Conservation (phyloP, 2,888 invertebrate genomes). For the Drosophila maculinotata region DNA sequence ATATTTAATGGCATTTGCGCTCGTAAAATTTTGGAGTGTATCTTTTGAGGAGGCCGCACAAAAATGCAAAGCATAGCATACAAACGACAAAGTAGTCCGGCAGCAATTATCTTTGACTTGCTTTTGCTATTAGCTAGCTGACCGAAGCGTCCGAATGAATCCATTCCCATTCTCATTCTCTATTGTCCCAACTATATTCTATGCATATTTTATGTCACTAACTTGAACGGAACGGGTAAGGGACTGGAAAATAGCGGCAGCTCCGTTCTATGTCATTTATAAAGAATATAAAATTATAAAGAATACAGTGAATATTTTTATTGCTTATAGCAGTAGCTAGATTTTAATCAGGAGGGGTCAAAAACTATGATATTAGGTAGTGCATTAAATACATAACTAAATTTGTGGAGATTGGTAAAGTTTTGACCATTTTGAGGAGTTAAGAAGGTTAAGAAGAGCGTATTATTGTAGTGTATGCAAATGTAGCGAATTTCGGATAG, state of each 20-base stretch:
- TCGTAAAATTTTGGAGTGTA: slow-evolving; percentile 75
- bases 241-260: slow-evolving; percentile 21
- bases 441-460: too few relatives aligned
- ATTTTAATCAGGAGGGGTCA: too few relatives aligned
- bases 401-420: too few relatives aligned
- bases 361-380: too few relatives aligned
- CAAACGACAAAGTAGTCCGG: slow-evolving; percentile 57
- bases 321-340: too few relatives aligned
- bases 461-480: too few relatives aligned
- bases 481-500: too few relatives aligned
- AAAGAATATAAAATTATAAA: too few relatives aligned
- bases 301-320: too few relatives aligned
- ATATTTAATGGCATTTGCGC: slow-evolving; percentile 71
- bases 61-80: slow-evolving; percentile 60
- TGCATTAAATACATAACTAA: too few relatives aligned
- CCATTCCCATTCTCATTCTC: background rate
- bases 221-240: slow-evolving; percentile 33
- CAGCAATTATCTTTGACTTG: slow-evolving; percentile 78
- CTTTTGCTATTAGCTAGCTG: slow-evolving; percentile 77
- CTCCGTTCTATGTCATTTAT: slow-evolving; percentile 16
- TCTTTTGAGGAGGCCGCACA: slow-evolving; percentile 37
- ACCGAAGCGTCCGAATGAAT: slow-evolving; percentile 41
- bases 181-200: slow-evolving; percentile 65
- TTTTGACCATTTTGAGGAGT: too few relatives aligned
- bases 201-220: slow-evolving; percentile 70